Base-by-base conservation (phyloP, 2,888 invertebrate genomes). In the Synanthedon vespiformis region DNA sequence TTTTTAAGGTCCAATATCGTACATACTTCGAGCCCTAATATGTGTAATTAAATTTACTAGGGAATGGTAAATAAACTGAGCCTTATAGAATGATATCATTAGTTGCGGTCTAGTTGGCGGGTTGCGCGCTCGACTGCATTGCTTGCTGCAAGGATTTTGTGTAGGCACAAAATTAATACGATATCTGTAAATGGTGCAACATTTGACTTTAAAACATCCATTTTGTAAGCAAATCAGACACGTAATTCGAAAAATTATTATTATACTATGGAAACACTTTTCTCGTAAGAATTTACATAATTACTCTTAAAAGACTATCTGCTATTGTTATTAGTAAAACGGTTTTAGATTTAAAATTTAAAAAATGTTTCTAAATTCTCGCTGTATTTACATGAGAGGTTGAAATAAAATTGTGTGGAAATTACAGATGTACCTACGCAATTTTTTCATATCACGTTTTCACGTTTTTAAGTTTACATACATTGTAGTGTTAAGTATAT, bases 51-150 rank as follows among this genome's bases (percentile, higher is more conserved):
- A 44, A 12, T 44, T 44, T 44, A 44, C 6, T 44, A 44, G 13
- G 44, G 52, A 52, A 48, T 49, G 41, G 34, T 44, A 27, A 52
- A 49, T 49, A 13, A 49, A 52, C 49, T 52, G 40, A 27, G 52
- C 18, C 47, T 48, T 22, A 27, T 16, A 16, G 22, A 48, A 48
- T 48, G 48, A 48, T 51, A 54, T 49, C 62, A 60, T 64, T 64
- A 63, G 69, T 66, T 59, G 62, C 67, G 68, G 64, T 71, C 65
- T 68, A 68, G 58, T 71, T 71, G 59, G 58, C 63, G 57, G 59
- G 61, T 22, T 61, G 62, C 63, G 65, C 63, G 65, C 56, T 62
- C 57, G 59, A 66, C 71, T 72, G 71, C 70, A 72, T 65, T 71
- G 70, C 12, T 44, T 44, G 14, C 70, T 65, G 61, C 61, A 67